Evolutionary conservation across 2,888 invertebrate species (phyloP).

Genomic region (Limulus polyphemus): DNA sequence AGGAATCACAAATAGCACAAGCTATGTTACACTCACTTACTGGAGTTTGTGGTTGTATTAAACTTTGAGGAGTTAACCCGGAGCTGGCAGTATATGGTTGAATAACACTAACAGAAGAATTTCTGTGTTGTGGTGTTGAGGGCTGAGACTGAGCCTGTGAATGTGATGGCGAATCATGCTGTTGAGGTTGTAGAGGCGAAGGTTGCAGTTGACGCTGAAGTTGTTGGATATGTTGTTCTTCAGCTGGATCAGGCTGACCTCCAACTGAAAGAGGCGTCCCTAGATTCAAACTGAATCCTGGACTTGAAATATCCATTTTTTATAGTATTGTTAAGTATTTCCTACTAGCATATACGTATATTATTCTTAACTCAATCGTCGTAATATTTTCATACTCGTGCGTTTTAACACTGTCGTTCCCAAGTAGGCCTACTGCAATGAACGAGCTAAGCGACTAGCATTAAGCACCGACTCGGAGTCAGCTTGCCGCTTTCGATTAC

Average conservation of each 20-base stretch:
- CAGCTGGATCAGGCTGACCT: conserved; percentile 20
- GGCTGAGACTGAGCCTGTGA: conserved; percentile 5
- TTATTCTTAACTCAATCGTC: no score
- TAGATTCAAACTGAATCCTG: conserved; percentile 14
- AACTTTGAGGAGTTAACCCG: conserved; percentile 43
- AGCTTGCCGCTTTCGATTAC: no score
- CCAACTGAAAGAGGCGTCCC: conserved; percentile 21
- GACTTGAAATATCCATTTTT: conserved; percentile 16
- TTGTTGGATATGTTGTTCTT: conserved; percentile 27
- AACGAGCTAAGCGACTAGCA: no score
- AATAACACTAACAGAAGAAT: conserved; percentile 19
- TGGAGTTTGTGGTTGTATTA: conserved; percentile 83
- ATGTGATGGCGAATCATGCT: conserved; percentile 11
- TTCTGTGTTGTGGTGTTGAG: conserved; percentile 8
- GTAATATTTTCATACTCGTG: no score
- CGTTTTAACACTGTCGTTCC: no score
- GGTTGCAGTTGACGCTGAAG: conserved; percentile 25
- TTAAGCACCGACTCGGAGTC: no score
- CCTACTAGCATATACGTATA: no score
- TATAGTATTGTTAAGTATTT: neutral
- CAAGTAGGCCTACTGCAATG: no score
- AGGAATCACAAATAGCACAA: no score
- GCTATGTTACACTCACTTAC: conserved; percentile 41
- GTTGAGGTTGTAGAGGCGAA: conserved; percentile 25
- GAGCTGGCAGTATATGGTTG: conserved; percentile 13